These are phyloP conservation scores for Drosophila tanythrix DNA, from an alignment of 2,888 invertebrate species.

Conservation along the genomic window DNA sequence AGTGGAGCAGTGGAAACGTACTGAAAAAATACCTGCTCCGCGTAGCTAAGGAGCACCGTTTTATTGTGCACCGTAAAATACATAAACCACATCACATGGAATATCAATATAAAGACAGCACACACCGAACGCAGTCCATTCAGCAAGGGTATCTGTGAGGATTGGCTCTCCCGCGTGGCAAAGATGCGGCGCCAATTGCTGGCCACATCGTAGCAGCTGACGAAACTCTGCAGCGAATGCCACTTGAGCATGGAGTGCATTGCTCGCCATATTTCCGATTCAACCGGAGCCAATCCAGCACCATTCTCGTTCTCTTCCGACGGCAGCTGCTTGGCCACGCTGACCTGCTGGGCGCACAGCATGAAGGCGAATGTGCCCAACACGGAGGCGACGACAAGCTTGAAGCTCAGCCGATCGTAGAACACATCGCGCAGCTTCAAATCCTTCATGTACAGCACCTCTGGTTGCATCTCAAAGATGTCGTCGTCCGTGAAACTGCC, in stretches of 20 bases:
- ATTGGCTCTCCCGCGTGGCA: slow-evolving; percentile 59
- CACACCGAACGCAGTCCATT: slow-evolving; percentile 84
- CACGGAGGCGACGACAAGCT: slow-evolving; percentile 72
- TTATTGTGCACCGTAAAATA: slow-evolving; percentile 84
- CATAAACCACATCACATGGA: slow-evolving; percentile 85
- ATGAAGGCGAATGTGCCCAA: slow-evolving; percentile 74
- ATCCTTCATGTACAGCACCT: slow-evolving; percentile 84
- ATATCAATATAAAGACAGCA: slow-evolving; percentile 83
- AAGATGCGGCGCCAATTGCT: slow-evolving; percentile 76
- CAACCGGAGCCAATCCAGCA: slow-evolving; percentile 61
- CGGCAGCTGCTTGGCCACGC: slow-evolving; percentile 44
- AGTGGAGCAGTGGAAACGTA: slow-evolving; percentile 84
- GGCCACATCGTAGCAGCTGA: slow-evolving; percentile 83
- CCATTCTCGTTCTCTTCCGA: slow-evolving; percentile 21
- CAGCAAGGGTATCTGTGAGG: slow-evolving; percentile 83
- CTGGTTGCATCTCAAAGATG: slow-evolving; percentile 82
- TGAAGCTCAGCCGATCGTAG: slow-evolving; percentile 78
- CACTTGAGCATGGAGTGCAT: slow-evolving; percentile 58
- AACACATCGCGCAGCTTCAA: slow-evolving; percentile 80
- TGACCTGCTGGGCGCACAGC: slow-evolving; percentile 69
- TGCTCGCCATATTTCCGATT: slow-evolving; percentile 64
- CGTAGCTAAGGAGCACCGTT: slow-evolving; percentile 82
- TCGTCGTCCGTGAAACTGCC: slow-evolving; percentile 78
- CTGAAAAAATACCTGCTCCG: slow-evolving; percentile 82
- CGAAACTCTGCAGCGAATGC: slow-evolving; percentile 65